These are phyloP conservation scores for Empidonax alnorum DNA, from an alignment of 2,113 vertebrate genomes.

Conservation along the genomic window DNA sequence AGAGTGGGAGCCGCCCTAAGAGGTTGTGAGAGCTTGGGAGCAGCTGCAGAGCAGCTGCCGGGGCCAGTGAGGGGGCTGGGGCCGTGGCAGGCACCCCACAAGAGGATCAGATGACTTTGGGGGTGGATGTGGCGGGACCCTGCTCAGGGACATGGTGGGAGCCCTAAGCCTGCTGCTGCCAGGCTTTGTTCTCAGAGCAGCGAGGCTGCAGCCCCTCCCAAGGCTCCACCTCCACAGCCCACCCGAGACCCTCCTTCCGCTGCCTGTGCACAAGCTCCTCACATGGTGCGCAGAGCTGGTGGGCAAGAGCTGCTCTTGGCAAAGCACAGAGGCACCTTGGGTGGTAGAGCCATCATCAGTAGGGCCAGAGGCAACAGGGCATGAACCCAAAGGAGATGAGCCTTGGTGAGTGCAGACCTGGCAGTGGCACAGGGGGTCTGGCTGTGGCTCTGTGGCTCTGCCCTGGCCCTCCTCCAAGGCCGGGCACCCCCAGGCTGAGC, in stretches of 20 bases:
- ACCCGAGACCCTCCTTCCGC: slow-evolving; percentile 62
- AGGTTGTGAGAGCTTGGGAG: neutral
- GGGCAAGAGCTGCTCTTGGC: neutral
- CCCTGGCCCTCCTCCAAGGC: neutral
- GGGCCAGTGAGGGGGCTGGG: neutral
- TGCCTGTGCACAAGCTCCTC: slow-evolving; percentile 16
- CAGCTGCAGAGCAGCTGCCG: slow-evolving; percentile 62
- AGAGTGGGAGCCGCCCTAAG: neutral
- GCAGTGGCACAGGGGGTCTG: neutral
- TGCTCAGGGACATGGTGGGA: neutral
- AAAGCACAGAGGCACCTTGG: neutral
- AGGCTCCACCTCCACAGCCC: slow-evolving; percentile 67
- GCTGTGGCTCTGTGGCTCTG: neutral
- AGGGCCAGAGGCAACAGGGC: neutral
- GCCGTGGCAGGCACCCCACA: neutral
- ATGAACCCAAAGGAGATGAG: neutral
- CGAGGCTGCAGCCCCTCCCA: slow-evolving; percentile 34
- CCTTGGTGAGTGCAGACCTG: fast-evolving
- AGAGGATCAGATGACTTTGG: neutral
- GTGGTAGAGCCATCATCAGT: neutral
- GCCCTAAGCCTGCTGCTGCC: neutral
- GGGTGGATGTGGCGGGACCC: neutral
- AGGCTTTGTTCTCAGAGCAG: slow-evolving; percentile 64
- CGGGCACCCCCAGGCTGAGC: neutral
- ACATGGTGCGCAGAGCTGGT: neutral